Base-by-base conservation (phyloP, 2,113 vertebrate genomes). In the Calidris pygmaea region DNA sequence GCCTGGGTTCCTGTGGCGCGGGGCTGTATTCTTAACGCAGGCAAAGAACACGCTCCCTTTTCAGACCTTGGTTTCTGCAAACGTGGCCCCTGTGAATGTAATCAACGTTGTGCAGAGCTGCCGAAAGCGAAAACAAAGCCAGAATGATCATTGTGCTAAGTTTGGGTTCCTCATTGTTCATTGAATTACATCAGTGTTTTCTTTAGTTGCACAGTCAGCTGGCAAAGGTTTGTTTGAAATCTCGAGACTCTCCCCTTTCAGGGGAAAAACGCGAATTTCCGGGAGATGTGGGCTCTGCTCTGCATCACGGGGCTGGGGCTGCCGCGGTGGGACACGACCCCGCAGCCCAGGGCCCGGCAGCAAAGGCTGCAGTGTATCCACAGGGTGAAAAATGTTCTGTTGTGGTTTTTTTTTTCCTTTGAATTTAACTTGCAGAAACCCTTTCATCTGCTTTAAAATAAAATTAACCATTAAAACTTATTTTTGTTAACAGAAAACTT, bases 161-260 rank as follows among this genome's bases (percentile, higher is more conserved):
- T 97, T 94, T 96, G 94, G 93, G 78, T 41, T 93, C 93, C 93
- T 93, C 93, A 94, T 97, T 96, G 95, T 96, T 90, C 87, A 6
- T 23, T 83, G 94, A 85, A 93, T 94, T 94, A 91, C 89, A 93
- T 91, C 94, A 96, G 85, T 96, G 95, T 95, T 96, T 96, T 96
- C 93, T 94, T 94, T 96, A 97, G 94, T 89, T 96, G 95, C 94
- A 94, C 85, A 96, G 95, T 96, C 95, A 96, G 94, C 91, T 96
- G 94, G 94, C 95, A 93, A 65, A 95, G 93, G 82, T 68, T 76
- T 73, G 85, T 72, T 68, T 96, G 95, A 87, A 90, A 94, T 94
- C 95, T 96, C 77, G 78, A 96, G 95, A 50, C 87, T 90, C 75
- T 91, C 91, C 77, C 53, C 78, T 93, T 87, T 79, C 91, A 80